Evolutionary conservation across 2,113 vertebrate genomes (phyloP).

Genomic region (Bubalus kerabau): DNA sequence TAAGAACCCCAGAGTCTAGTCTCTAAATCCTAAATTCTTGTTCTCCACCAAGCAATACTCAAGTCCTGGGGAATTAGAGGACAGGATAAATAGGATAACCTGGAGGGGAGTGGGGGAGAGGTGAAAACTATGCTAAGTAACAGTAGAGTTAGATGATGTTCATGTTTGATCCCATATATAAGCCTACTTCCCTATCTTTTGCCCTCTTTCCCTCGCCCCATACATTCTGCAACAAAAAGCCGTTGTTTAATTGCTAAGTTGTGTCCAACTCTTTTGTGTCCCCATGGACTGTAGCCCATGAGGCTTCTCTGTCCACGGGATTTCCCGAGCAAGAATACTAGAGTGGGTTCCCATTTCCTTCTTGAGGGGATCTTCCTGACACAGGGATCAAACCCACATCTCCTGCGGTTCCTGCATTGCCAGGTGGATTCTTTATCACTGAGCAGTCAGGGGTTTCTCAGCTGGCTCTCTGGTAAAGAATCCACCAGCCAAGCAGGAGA

Average conservation of each 20-base stretch:
- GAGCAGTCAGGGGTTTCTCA: neutral
- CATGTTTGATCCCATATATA: neutral
- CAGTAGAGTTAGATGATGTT: too few relatives aligned
- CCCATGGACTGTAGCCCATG: neutral
- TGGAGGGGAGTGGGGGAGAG: neutral
- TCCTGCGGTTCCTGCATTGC: neutral
- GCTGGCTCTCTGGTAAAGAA: neutral
- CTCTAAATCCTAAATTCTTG: neutral
- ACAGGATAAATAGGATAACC: neutral
- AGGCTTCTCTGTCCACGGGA: neutral
- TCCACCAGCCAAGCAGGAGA: neutral
- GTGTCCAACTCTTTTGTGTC: neutral
- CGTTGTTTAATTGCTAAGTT: neutral
- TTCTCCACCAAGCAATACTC: rapidly evolving
- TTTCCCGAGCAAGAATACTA: neutral
- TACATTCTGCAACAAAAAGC: neutral
- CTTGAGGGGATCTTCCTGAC: neutral
- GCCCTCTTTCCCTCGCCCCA: neutral
- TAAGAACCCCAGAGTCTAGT: neutral
- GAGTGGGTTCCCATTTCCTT: neutral
- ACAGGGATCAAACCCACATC: neutral
- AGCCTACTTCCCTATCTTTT: neutral
- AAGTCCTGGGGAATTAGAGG: neutral
- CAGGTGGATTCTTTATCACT: neutral
- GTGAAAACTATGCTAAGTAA: too few relatives aligned